Evolutionary conservation across 2,888 invertebrate genomes (phyloP), one percentile per base, ranked within the genome.

Genomic region (Spialia ferax): DNA sequence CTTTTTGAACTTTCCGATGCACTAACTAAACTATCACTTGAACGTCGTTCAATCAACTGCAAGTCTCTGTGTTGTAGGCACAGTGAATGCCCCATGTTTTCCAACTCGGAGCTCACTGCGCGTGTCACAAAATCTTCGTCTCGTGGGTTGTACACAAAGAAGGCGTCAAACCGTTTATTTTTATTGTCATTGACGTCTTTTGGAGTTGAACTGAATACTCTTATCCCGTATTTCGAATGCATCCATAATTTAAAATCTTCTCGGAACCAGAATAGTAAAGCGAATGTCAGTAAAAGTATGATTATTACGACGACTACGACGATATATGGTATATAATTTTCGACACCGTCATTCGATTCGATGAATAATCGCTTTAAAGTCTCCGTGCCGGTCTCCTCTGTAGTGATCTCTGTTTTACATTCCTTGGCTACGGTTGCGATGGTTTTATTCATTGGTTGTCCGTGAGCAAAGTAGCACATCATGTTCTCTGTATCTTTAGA

Each of bases 141-240:
- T 76, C 96, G 95, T 75, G 96, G 95, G 86, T 97, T 97, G 93
- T 98, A 98, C 71, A 97, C 96, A 83, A 98, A 95, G 91, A 98
- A 98, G 69, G 97, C 97, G 86, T 98, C 98, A 88, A 97, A 98
- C 10, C 97, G 94, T 78, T 97, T 95, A 82, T 96, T 96, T 87
- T 94, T 94, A 79, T 91, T 93, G 77, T 94, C 94, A 77, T 94
- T 94, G 85, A 94, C 90, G 71, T 94, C 93, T 77, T 93, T 90
- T 54, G 94, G 87, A 70, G 91, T 90, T 70, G 95, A 95, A 85
- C 95, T 96, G 84, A 97, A 96, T 75, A 97, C 93, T 77, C 97
- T 94, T 60, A 97, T 94, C 45, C 97, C 97, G 85, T 97, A 97
- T 76, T 95, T 95, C 15, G 97, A 95, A 89, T 97, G 97, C 77